Evolutionary conservation across 37 sponge, comb jelly and placozoan species (phyloP).

Genomic region (Crambe crambe): DNA sequence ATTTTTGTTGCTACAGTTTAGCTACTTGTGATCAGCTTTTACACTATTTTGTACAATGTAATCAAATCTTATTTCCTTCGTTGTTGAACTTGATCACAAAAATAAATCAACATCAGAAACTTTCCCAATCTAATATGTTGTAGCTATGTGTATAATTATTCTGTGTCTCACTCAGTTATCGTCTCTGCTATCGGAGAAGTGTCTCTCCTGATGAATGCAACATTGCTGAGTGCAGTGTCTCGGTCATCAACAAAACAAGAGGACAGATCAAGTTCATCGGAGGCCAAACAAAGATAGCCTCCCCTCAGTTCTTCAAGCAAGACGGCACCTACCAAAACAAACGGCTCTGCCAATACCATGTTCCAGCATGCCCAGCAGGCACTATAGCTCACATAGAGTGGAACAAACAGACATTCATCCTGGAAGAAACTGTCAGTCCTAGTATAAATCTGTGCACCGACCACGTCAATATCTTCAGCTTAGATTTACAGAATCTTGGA

Average conservation of each 20-base stretch:
- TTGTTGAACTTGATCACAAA: no score
- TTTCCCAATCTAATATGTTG: no score
- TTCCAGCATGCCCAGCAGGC: neutral
- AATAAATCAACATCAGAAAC: no score
- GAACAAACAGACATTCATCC: neutral
- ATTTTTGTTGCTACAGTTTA: no score
- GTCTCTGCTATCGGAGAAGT: neutral
- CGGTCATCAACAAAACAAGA: neutral
- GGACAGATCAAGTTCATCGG: neutral
- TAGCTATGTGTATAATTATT: no score
- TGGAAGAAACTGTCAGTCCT: no score
- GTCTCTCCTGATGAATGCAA: neutral
- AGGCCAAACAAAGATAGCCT: neutral
- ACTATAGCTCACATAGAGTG: slow-evolving; percentile 4
- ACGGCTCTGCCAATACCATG: slow-evolving; percentile 8
- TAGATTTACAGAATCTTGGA: neutral
- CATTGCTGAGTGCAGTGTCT: neutral
- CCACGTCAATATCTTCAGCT: neutral
- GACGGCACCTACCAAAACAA: neutral
- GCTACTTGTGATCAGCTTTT: no score
- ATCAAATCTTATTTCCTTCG: no score
- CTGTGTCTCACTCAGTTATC: neutral
- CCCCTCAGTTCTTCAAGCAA: neutral
- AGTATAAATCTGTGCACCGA: no score
- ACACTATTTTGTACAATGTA: no score